phyloP scores from a whole-genome alignment of 1,140 invertebrate genomes.

The Lycorma delicatula region DNA sequence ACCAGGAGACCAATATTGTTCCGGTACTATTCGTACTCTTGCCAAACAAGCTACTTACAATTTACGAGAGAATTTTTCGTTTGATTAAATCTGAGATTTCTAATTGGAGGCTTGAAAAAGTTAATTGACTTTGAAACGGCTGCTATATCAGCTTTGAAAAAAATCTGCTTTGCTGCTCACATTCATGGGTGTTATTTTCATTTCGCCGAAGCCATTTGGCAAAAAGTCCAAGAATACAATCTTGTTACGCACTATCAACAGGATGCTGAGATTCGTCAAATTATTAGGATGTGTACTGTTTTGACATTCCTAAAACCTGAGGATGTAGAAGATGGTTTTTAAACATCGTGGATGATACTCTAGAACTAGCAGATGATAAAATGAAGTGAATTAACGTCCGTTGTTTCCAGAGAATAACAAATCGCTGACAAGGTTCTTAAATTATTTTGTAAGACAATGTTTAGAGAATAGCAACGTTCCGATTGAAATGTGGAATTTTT shows the following conservation, averaged over 20 bases:
- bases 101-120: neutral
- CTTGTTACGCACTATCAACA: slow-evolving; percentile 2
- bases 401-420: neutral
- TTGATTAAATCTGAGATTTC: neutral
- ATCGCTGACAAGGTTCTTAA: neutral
- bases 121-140: neutral
- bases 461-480: neutral
- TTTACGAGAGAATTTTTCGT: neutral
- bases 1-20: neutral
- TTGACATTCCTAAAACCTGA: slow-evolving; percentile 11
- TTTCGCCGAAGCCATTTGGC: slow-evolving; percentile 4
- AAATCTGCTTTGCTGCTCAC: neutral
- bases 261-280: slow-evolving; percentile 4
- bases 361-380: neutral
- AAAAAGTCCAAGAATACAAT: slow-evolving; percentile 14
- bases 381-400: neutral
- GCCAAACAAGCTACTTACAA: neutral
- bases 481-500: neutral
- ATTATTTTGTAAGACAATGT: neutral
- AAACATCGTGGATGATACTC: neutral
- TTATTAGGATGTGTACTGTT: slow-evolving; percentile 15
- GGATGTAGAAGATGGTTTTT: slow-evolving; percentile 5
- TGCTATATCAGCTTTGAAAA: neutral
- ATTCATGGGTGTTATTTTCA: slow-evolving; percentile 8
- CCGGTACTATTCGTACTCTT: slow-evolving; percentile 1